Base-by-base conservation (phyloP, 2,888 invertebrate species). In the Ommatoiulus sabulosus region DNA sequence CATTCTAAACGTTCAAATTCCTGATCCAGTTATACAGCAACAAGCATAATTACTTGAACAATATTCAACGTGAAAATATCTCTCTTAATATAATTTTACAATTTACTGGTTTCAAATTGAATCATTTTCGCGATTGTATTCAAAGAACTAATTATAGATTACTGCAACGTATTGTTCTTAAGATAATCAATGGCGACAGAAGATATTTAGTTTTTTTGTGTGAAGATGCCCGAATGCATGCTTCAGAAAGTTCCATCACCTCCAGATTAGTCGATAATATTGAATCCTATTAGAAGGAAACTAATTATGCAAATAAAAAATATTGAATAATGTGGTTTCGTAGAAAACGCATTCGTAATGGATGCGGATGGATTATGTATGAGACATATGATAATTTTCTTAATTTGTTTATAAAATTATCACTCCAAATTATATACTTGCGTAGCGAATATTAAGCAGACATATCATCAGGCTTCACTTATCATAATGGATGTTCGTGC, bases 371-470 rank as follows among this genome's bases (percentile, higher is more conserved):
- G 72, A 72, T 72, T 72, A 72, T 72, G 72, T 24, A 72, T 72
- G 24, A 72, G 72, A 10, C 72, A 12, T 24, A 72, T 72, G 24
- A 5, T 72, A 24, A 72, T 72, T 24, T n/a, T n/a, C 24, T 24
- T n/a, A 72, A 24, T 24, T 72, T 72, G 72, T 10, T 24, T 72
- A 24, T 72, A 72, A 72, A 72, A 72, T 72, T 24, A 72, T 72
- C 72, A 24, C 72, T 5, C 24, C n/a, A 72, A 72, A 24, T 72
- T 24, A 72, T 72, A n/a, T 24, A n/a, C 72, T 72, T 63, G n/a
- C 63, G n/a, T 72, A 24, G 72, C 72, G 72, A 72, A 72, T 72
- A 72, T 72, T 72, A 72, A 72, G 72, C 72, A 72, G 72, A 24
- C 72, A 5, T 72, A 72, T 72, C 24, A 72, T 24, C 24, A 24